Evolutionary conservation across 1,140 invertebrate species (phyloP), one percentile per base, ranked within the genome.

Genomic region (Psilanteris sp.): DNA sequence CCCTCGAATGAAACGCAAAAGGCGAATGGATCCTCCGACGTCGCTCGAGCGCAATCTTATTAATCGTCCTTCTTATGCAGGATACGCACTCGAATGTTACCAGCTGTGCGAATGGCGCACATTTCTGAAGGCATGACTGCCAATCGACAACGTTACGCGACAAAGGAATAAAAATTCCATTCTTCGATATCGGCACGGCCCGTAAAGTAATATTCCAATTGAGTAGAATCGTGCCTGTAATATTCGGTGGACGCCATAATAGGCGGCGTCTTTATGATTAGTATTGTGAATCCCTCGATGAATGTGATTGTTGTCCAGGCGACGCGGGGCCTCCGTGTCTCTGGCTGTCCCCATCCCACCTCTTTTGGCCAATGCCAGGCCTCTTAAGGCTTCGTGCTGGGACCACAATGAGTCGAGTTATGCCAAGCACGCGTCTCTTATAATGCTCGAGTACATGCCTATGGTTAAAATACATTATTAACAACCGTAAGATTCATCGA

Each of bases 201-300:
- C 27, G 72, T 62, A 76, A 76, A 76, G 64, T 76, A 76, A 76
- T 76, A 62, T 76, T 68, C 73, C 66, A 71, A 77, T 76, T 70
- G 73, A 76, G 64, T 61, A 66, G 64, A 70, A 66, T 50, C 57
- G 36, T 50, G 73, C 50, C 66, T 55, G 73, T n/a, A 66, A 54
- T 66, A 71, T 77, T 77, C 67, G 71, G 76, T 55, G 52, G 55
- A 77, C 67, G 80, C 79, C 81, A 85, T 86, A 87, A 88, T 85
- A 85, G 85, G 84, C 87, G 87, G 87, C 85, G 85, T 88, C 85
- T 88, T 87, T 87, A 87, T 85, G 87, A 88, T 87, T 87, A 88
- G 85, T 84, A 88, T 87, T 87, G 85, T 86, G 83, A 81, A 81
- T 77, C 54, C 37, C 82, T 79, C 85, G 84, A 87, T 87, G 86